Evolutionary conservation across 2,113 vertebrate genomes (phyloP).

Genomic region (Thamnophis sirtalis): DNA sequence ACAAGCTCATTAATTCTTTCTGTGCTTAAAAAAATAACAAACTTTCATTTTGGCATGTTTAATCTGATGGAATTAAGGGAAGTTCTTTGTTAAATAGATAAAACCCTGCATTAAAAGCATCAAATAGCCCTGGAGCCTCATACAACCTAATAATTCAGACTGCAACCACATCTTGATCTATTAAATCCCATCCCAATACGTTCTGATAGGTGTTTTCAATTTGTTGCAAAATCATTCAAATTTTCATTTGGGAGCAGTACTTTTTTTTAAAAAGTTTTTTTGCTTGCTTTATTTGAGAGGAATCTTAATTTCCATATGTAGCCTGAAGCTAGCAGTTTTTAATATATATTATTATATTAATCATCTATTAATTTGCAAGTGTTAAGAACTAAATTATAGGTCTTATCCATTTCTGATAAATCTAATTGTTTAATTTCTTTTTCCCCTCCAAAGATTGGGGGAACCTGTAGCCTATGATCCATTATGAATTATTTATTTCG

Average conservation of each 20-base stretch:
- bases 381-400: neutral
- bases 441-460: neutral
- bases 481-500: neutral
- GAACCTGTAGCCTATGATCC: neutral
- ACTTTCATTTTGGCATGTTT: neutral
- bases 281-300: neutral
- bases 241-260: neutral
- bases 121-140: neutral
- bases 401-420: neutral
- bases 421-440: neutral
- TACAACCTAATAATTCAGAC: neutral
- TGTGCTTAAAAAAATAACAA: neutral
- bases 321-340: neutral
- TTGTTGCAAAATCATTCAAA: neutral
- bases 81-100: neutral
- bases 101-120: neutral
- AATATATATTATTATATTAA: neutral
- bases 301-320: neutral
- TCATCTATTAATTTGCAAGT: neutral
- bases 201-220: neutral
- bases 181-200: neutral
- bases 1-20: too few relatives aligned
- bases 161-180: neutral
- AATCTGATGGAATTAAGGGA: neutral
- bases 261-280: neutral